These are phyloP conservation scores for Daboia siamensis DNA, from an alignment of 2,113 vertebrate species.

Conservation along the genomic window DNA sequence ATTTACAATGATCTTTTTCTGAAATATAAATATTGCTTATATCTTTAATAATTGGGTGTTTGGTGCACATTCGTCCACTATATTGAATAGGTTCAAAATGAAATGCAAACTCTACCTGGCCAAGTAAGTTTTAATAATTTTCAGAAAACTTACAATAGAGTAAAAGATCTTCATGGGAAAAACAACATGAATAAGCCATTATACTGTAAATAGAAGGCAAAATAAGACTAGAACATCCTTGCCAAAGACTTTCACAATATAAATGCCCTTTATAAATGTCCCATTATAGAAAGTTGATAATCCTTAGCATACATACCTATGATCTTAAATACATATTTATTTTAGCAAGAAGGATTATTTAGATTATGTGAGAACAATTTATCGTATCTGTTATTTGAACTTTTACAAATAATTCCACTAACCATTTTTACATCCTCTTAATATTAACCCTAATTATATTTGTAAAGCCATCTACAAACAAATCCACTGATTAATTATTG, in stretches of 20 bases:
- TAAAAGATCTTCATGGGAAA: neutral
- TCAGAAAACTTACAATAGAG: neutral
- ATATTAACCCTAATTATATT: neutral
- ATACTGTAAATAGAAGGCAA: neutral
- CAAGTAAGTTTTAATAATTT: rapidly evolving
- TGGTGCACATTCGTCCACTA: neutral
- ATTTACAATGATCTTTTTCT: neutral
- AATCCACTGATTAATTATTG: neutral
- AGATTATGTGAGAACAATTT: neutral
- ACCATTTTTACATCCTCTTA: neutral
- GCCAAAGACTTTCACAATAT: neutral
- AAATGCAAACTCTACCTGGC: neutral
- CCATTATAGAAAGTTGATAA: neutral
- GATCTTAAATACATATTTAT: neutral
- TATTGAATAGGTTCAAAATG: neutral
- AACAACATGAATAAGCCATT: neutral
- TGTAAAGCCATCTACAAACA: neutral
- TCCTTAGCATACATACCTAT: rapidly evolving
- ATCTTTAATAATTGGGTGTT: neutral
- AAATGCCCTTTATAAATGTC: neutral
- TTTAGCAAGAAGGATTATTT: neutral
- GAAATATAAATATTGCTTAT: neutral
- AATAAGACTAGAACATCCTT: neutral
- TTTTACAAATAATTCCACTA: neutral
- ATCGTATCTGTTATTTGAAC: neutral